Evolutionary conservation across 2,888 invertebrate genomes (phyloP), one percentile per base, ranked within the genome.

Genomic region (Lasioglossum morio): DNA sequence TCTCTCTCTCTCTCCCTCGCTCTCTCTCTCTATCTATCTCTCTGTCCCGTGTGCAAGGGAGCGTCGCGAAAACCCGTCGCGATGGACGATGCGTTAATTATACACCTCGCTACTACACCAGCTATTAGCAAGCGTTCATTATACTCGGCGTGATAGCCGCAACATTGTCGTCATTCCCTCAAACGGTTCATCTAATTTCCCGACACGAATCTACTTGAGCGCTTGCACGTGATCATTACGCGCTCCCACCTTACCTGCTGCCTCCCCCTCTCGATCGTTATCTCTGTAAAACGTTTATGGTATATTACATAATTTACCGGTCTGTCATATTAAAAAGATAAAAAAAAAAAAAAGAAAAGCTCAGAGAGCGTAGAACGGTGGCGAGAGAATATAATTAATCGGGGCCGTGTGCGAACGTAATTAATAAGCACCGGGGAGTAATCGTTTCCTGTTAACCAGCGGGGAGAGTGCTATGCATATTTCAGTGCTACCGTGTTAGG

Each of bases 21-120:
- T n/a, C n/a, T 53, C 8, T 53, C 8, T 23, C 7, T 48, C 48
- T 23, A 0, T 8, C 2, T 23, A 2, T 23, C 0, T 53, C 10
- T n/a, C 23, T n/a, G 23, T 53, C 72, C 30, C 40, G 10, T 16
- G 72, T 27, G 40, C 34, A 27, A 14, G 57, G 46, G 76, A 63
- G 43, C 40, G 72, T 43, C 83, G 66, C 80, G 83, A 84, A 76
- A 84, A 73, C 48, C 40, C 19, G 57, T 40, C 30, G 30, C 84
- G 77, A 83, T 74, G 84, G 84, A 83, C 77, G 84, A 70, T 74
- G 74, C 84, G 84, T 84, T 83, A 84, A 84, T 84, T 84, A 84
- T 74, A 83, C 84, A 74, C 70, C 77, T 77, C 34, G 83, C 77
- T 43, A 43, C 82, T 70, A 53, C 73, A 27, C 69, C 73, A 14